Base-by-base conservation (phyloP, 2,888 invertebrate species). In the Dinocampus coccinellae region DNA sequence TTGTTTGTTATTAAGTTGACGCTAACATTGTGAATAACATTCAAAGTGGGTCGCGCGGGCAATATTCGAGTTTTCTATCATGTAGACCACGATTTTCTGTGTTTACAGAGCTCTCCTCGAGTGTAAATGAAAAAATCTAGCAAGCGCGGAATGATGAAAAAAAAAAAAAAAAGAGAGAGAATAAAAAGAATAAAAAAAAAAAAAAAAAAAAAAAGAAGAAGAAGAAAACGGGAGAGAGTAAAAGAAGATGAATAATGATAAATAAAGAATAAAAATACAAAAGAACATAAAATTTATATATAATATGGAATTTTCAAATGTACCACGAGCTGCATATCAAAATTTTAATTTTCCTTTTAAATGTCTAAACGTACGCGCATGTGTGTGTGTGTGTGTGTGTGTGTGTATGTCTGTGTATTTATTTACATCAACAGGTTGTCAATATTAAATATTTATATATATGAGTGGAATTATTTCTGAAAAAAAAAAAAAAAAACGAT, bases 21-120 rank as follows among this genome's bases (percentile, higher is more conserved):
- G 24, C 24, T 22, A 24, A 42, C 36, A 29, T 61, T 52, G 22
- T 16, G 29, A 62, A 47, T 64, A 55, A 22, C 63, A 47, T 55
- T 52, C 33, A 62, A 66, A 71, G 55, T 71, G 66, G 71, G 71
- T 71, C 71, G 66, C 61, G 61, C 29, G 22, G 39, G 70, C 71
- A 71, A 71, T 71, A 71, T 71, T 61, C 60, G 71, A 71, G 66
- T 66, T 71, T 67, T 52, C 55, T 55, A 67, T 66, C 57, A 57
- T 13, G 22, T 47, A 26, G 58, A 7, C 62, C 62, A 24, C 64
- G 34, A 72, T 72, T 53, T 61, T 34, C 53, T 34, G 67, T 75
- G 74, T 76, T 77, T 75, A 74, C 76, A 58, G 42, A 73, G 74
- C 76, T 76, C 74, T 76, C 72, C 60, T 66, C 70, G 73, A 73